These are phyloP conservation scores for Myrmecobius fasciatus DNA, from an alignment of 2,113 vertebrate genomes.

Conservation along the genomic window DNA sequence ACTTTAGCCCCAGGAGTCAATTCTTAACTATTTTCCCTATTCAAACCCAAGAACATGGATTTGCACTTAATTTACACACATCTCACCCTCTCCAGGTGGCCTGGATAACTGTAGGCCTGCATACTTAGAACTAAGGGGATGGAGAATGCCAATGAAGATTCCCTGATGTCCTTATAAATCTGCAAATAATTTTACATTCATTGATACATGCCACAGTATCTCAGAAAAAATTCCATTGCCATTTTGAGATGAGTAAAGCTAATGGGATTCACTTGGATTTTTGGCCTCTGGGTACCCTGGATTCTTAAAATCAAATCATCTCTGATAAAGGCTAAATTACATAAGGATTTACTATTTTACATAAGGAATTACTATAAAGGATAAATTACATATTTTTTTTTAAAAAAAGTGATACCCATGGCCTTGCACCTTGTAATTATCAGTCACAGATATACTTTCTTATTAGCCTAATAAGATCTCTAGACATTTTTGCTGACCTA, in stretches of 20 bases:
- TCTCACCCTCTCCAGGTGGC: not conserved
- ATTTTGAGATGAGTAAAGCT: conserved; percentile 32
- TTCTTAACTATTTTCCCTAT: not conserved
- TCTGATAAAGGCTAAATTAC: conserved; percentile 72
- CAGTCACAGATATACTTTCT: conserved; percentile 74
- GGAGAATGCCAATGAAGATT: not conserved
- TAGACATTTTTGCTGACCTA: conserved; percentile 72
- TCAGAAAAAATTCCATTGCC: not conserved
- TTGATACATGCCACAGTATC: not conserved
- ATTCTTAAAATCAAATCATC: conserved; percentile 67
- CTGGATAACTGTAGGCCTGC: not conserved
- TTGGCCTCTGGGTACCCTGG: conserved; percentile 59
- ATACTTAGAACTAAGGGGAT: not conserved
- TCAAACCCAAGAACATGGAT: not conserved
- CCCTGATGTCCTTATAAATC: not conserved
- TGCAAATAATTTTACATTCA: conserved; percentile 23
- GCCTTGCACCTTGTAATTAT: conserved; percentile 76
- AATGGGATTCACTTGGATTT: conserved; percentile 48
- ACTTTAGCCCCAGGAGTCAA: not conserved
- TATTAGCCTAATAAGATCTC: conserved; percentile 78
- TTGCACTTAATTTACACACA: not conserved
- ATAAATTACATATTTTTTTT: conserved; percentile 70
- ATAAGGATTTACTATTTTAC: no score
- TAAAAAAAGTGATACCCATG: conserved; percentile 54
- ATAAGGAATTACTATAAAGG: no score